Conservation (phyloP, 1,140 invertebrate genomes). For the Ruditapes philippinarum region DNA sequence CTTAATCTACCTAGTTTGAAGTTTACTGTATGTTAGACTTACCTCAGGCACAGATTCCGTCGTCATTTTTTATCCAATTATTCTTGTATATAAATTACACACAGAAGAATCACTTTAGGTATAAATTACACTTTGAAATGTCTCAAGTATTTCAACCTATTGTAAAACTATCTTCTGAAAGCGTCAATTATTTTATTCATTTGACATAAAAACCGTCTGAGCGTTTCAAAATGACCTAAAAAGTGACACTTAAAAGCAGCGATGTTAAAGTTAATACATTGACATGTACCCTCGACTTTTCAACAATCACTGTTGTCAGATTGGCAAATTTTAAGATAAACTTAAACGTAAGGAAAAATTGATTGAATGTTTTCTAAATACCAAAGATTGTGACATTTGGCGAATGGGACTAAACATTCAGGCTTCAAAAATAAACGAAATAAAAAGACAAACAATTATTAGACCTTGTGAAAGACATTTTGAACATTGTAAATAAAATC, state of each 20-base stretch:
- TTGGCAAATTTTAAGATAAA: neutral
- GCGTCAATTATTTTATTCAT: neutral
- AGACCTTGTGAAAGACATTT: too few species aligned
- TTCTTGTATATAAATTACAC: too few species aligned
- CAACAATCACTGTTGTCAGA: neutral
- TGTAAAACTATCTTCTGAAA: neutral
- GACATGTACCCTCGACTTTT: neutral
- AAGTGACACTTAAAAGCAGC: neutral
- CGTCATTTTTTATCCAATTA: neutral
- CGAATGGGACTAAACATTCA: neutral
- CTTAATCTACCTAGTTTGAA: too few species aligned
- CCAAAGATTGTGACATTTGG: neutral
- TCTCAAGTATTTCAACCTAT: neutral
- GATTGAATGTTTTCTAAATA: slow-evolving; percentile 3
- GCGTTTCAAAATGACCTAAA: neutral
- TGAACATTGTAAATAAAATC: neutral
- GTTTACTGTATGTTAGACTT: neutral
- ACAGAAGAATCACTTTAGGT: too few species aligned
- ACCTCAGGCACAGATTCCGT: neutral
- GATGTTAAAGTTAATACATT: too few species aligned
- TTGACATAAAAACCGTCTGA: neutral
- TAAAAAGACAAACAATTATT: neutral
- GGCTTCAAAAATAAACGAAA: neutral
- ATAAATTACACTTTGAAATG: too few species aligned
- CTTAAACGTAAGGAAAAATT: neutral